These are phyloP conservation scores for Cartodere bifasciata DNA, from an alignment of 2,888 invertebrate species.

Conservation along the genomic window DNA sequence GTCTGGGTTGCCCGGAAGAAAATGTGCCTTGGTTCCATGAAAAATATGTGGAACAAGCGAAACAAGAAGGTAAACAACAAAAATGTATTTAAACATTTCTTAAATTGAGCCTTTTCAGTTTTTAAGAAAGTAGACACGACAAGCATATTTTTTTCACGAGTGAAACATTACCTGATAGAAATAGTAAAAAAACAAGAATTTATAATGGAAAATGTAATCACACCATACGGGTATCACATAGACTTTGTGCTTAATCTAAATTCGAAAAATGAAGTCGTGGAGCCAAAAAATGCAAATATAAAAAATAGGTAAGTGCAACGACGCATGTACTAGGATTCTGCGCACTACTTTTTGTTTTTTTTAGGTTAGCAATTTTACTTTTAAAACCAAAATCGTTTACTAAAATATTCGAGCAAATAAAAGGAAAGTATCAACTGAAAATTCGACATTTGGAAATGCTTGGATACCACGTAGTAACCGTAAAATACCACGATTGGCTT, in stretches of 20 bases:
- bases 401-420: slow-evolving; percentile 34
- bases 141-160: slow-evolving; percentile 13
- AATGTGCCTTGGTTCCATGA: slow-evolving; percentile 56
- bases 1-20: slow-evolving; percentile 48
- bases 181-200: slow-evolving; percentile 21
- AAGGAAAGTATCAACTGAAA: slow-evolving; percentile 40
- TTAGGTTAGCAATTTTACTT: slow-evolving; percentile 38
- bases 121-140: not conserved
- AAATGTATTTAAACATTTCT: not conserved
- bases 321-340: not conserved
- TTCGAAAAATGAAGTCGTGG: slow-evolving; percentile 15
- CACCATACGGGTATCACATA: slow-evolving; percentile 37
- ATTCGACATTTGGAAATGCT: slow-evolving; percentile 49
- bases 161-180: slow-evolving; percentile 23
- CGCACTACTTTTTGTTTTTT: slow-evolving; percentile 13
- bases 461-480: slow-evolving; percentile 44
- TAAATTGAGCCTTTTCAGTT: not conserved
- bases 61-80: not conserved
- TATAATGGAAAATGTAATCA: slow-evolving; percentile 25
- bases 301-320: slow-evolving; percentile 18
- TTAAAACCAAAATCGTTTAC: slow-evolving; percentile 37
- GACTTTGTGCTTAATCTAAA: slow-evolving; percentile 31
- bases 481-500: slow-evolving; percentile 42
- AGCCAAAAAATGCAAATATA: slow-evolving; percentile 13
- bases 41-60: slow-evolving; percentile 31